Conservation (phyloP, 2,888 invertebrate species). For the Caenorhabditis sp. region DNA sequence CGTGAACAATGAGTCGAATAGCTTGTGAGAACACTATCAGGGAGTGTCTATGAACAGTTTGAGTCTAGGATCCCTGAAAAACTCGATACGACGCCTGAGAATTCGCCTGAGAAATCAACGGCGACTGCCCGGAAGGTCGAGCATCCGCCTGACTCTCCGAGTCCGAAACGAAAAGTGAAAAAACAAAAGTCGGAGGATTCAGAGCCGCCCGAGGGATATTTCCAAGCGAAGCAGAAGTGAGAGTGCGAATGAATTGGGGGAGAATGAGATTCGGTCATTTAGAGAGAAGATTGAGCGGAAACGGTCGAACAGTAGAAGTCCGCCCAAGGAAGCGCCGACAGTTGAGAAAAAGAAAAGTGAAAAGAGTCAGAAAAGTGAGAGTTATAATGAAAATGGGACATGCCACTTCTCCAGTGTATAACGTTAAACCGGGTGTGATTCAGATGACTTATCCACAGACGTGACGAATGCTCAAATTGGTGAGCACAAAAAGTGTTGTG, state of each 20-base stretch:
- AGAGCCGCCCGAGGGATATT: constrained; percentile 45
- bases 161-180: constrained; percentile 39
- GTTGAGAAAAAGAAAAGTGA: constrained; percentile 9
- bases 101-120: background rate
- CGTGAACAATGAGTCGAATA: constrained; percentile 6
- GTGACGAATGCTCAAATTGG: constrained; percentile 32
- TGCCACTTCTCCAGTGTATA: too few species aligned
- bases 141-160: constrained; percentile 40
- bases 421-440: constrained; percentile 9
- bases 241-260: constrained; percentile 3
- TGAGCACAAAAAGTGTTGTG: constrained; percentile 45
- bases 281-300: constrained; percentile 22
- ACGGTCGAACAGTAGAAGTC: constrained; percentile 13
- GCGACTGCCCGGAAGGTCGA: background rate
- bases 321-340: background rate
- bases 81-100: background rate
- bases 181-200: constrained; percentile 41
- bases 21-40: background rate
- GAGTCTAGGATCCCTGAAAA: background rate
- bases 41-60: too few species aligned
- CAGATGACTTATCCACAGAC: constrained; percentile 16
- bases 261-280: background rate
- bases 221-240: constrained; percentile 41
- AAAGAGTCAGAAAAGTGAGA: background rate
- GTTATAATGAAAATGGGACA: background rate